Evolutionary conservation across 2,113 vertebrate species (phyloP), one percentile per base, ranked within the genome.

Genomic region (Haplochromis burtoni): DNA sequence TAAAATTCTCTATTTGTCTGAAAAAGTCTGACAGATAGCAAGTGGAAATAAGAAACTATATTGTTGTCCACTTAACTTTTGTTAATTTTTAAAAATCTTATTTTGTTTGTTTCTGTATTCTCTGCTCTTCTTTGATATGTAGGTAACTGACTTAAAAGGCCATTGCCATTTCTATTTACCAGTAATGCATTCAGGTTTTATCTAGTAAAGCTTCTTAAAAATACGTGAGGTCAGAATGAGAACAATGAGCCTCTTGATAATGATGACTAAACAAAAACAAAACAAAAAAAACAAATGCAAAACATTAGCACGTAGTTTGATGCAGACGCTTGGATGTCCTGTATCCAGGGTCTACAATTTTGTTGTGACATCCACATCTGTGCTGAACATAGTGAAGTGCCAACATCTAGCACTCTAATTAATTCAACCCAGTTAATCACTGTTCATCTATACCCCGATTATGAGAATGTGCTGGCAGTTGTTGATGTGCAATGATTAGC

Each of bases 401-500:
- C 71, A 59, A 86, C 87, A 91, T 87, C 86, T 87, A 91, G 68
- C 47, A 47, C 21, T 29, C 12, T 89, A 87, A 93, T 63, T 91
- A 86, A 66, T 82, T 86, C 86, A 85, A 26, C 3, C 78, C 53
- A 82, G 88, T 92, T 92, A 83, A 90, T 93, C 81, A 45, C 7
- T 11, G 26, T 68, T 84, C 78, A 45, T 80, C 24, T 81, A 29
- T 21, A 14, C 35, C 8, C 42, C 40, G 55, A 73, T 91, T 47
- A 76, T 83, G 42, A 68, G n/a, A 80, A 38, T 86, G 31, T 14
- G 38, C 35, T 68, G 63, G 63, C 33, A 68, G 19, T 19, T 68
- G 63, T 8, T 68, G 31, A 21, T 68, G 19, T 13, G 63, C 35
- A 68, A 21, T 68, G 33, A 68, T 8, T 40, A n/a, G 3, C 33